phyloP scores from a whole-genome alignment of 2,113 vertebrate genomes.

The Cyprinodon tularosa region DNA sequence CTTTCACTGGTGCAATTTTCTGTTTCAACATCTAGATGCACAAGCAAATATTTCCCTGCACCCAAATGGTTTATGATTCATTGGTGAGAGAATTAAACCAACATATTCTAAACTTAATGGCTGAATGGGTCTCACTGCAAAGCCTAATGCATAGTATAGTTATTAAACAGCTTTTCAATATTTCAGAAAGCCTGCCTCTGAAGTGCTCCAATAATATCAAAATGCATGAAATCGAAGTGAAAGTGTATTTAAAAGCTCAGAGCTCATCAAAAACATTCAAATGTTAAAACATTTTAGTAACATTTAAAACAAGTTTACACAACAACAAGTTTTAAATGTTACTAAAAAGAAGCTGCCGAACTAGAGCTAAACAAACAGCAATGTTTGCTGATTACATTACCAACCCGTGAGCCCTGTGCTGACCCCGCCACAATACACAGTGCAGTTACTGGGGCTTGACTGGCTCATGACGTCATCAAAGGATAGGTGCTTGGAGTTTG shows the following conservation, averaged over 20 bases:
- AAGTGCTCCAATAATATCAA: too few relatives aligned
- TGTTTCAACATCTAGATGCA: neutral
- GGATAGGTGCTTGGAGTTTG: slow-evolving; percentile 91
- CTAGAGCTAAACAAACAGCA: neutral
- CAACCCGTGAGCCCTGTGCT: slow-evolving; percentile 93
- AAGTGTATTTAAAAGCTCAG: too few relatives aligned
- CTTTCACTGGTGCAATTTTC: neutral
- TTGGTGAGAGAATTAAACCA: neutral
- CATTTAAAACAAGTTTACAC: too few relatives aligned
- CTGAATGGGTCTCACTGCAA: too few relatives aligned
- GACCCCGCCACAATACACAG: slow-evolving; percentile 96
- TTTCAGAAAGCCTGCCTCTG: too few relatives aligned
- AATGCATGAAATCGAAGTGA: too few relatives aligned
- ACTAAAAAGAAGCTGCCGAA: neutral
- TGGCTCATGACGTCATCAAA: slow-evolving; percentile 97
- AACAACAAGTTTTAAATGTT: neutral
- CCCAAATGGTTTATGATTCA: neutral
- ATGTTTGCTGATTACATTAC: neutral
- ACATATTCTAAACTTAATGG: too few relatives aligned
- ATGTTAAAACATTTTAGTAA: too few relatives aligned
- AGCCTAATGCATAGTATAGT: too few relatives aligned
- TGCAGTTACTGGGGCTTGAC: slow-evolving; percentile 98
- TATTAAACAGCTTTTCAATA: too few relatives aligned
- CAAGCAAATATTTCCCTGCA: neutral
- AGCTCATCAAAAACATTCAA: too few relatives aligned